Evolutionary conservation across 2,888 invertebrate genomes (phyloP).

Genomic region (Rhagonycha fulva): DNA sequence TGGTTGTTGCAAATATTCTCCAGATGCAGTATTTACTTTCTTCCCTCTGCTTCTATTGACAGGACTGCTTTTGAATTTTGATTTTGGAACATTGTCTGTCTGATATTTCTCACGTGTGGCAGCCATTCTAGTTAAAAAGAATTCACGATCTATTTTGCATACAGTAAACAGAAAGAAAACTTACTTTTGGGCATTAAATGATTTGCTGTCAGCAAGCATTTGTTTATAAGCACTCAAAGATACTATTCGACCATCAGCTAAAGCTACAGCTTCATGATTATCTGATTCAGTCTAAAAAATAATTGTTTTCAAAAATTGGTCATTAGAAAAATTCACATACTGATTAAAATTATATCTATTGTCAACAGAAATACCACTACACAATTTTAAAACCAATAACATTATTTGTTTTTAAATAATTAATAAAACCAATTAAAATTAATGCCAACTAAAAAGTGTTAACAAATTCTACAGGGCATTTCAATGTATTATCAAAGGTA

Average conservation of each 20-base stretch:
- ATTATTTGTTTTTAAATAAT: background rate
- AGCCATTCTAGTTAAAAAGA: background rate
- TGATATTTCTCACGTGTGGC: background rate
- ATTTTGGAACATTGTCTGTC: background rate
- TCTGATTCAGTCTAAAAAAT: conserved; percentile 16
- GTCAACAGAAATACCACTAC: background rate
- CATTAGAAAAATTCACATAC: background rate
- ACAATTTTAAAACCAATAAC: background rate
- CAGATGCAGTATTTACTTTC: background rate
- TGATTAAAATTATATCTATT: background rate
- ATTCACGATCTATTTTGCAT: background rate
- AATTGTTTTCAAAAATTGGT: background rate
- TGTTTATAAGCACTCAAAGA: conserved; percentile 42
- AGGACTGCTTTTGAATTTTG: background rate
- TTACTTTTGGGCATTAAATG: background rate
- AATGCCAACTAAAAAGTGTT: background rate
- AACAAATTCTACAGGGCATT: background rate
- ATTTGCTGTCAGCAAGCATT: conserved; percentile 40
- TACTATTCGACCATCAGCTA: conserved; percentile 43
- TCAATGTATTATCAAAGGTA: too few relatives aligned
- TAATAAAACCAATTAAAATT: background rate
- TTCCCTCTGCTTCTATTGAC: background rate
- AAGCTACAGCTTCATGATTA: conserved; percentile 37
- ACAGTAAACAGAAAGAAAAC: background rate
- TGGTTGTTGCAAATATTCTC: background rate